phyloP scores from a whole-genome alignment of 2,797 vertebrate genomes.

The Steatocranus sp. region DNA sequence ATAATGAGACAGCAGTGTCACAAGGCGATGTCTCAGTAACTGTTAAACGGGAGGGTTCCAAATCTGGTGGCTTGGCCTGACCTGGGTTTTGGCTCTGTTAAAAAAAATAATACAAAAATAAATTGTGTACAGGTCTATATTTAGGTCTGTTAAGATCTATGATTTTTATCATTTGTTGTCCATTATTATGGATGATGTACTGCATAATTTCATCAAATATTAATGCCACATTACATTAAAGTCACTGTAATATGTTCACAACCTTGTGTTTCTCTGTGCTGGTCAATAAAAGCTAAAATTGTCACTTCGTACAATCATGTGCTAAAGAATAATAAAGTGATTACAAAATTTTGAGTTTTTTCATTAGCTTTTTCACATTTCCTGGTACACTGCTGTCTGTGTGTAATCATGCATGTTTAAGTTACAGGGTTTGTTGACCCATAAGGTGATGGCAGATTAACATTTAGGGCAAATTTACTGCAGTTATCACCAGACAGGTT shows the following conservation, averaged over 20 bases:
- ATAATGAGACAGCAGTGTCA: background rate
- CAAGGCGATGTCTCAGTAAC: background rate
- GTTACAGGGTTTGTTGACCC: constrained; percentile 13
- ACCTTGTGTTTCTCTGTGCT: background rate
- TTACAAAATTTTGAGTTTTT: background rate
- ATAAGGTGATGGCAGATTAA: background rate
- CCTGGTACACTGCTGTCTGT: constrained; percentile 20
- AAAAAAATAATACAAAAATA: background rate
- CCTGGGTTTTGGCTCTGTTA: background rate
- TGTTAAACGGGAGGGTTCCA: background rate
- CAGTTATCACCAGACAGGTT: background rate
- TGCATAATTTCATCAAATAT: background rate
- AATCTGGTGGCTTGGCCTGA: background rate
- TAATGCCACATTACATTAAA: constrained; percentile 6
- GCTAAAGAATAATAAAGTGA: background rate
- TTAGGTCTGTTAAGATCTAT: background rate
- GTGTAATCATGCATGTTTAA: constrained; percentile 51
- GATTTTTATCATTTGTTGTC: background rate
- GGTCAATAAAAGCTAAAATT: background rate
- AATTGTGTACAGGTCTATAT: background rate
- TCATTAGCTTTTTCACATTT: background rate
- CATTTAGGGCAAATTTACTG: constrained; percentile 12
- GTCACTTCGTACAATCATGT: background rate
- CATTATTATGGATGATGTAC: background rate
- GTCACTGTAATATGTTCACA: background rate